Base-by-base conservation (phyloP, 2,113 vertebrate genomes). In the Rhinichthys klamathensis region DNA sequence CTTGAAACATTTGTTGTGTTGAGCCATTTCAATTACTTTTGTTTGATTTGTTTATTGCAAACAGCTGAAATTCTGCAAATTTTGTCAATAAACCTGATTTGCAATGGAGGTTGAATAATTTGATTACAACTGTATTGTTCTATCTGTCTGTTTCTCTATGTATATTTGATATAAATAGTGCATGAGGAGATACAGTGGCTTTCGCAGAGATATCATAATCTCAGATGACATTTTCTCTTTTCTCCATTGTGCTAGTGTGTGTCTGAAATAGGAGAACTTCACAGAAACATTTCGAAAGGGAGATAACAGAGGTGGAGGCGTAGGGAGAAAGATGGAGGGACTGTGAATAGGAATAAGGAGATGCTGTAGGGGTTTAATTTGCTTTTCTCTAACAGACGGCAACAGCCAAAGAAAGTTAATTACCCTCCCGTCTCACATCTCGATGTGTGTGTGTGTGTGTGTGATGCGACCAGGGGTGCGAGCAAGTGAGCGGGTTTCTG, bases 311-410 rank as follows among this genome's bases (percentile, higher is more conserved):
- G 63, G 16, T 51, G 27, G 63, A 82, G 41, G 63, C 6, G 2
- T 70, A 35, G 51, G 46, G 69, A 60, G 15, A 70, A 51, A 25
- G 61, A 88, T 41, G 74, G 51, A 70, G 18, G 67, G 69, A 49
- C 12, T 74, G 44, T 63, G 75, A 80, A 63, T 61, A 82, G 80
- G 10, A 51, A 74, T 49, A 74, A 80, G 7, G 44, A 41, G 58
- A 73, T 54, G 82, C 54, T 67, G 58, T 51, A 73, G 56, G 69
- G 54, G 65, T 76, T 87, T 76, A 69, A 84, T 87, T 87, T 81
- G 80, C 73, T 79, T 83, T 87, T 72, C 85, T 51, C 60, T 72
- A 83, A 84, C 51, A 88, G 78, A 85, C 51, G 77, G 51, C 72
- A 70, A 54, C 78, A 80, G 79, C 70, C 35, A 75, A 82, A 73